These are phyloP conservation scores for Littorina saxatilis DNA, from an alignment of 1,140 invertebrate genomes.

Conservation along the genomic window DNA sequence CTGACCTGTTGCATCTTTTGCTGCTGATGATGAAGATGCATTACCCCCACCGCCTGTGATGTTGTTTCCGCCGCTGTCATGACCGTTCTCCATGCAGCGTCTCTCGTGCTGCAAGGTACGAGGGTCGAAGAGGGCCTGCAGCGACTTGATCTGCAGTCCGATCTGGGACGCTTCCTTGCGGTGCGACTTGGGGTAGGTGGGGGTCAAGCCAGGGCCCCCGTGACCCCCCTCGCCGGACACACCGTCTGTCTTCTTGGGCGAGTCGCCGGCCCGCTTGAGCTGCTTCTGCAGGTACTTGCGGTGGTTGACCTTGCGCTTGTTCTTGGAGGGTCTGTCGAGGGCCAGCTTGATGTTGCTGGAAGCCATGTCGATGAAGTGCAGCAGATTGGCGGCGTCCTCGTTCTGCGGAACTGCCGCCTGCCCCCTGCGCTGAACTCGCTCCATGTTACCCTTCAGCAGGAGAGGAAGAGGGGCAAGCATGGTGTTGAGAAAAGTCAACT, in stretches of 20 bases:
- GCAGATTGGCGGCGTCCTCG: conserved; percentile 56
- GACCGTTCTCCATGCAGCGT: conserved; percentile 60
- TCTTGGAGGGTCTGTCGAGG: conserved; percentile 63
- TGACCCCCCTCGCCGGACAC: background rate
- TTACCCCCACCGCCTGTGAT: background rate
- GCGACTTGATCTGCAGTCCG: conserved; percentile 68
- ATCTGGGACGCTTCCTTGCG: conserved; percentile 62
- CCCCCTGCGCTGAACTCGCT: background rate
- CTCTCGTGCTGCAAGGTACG: conserved; percentile 63
- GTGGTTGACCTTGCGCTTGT: conserved; percentile 71
- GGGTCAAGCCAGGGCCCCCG: background rate
- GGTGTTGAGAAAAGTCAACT: background rate
- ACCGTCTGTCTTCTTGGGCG: conserved; percentile 29
- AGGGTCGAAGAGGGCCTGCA: conserved; percentile 71
- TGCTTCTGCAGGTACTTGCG: conserved; percentile 73
- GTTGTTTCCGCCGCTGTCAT: background rate
- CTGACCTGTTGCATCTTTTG: conserved; percentile 1
- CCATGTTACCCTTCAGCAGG: background rate
- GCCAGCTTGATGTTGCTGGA: conserved; percentile 68
- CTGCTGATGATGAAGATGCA: background rate
- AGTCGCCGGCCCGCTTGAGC: conserved; percentile 60
- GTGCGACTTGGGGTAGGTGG: conserved; percentile 28
- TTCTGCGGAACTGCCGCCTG: conserved; percentile 15
- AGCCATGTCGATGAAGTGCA: conserved; percentile 69
- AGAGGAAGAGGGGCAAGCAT: background rate